These are phyloP conservation scores for Amiota mariae DNA, from an alignment of 2,888 invertebrate species.

Conservation along the genomic window DNA sequence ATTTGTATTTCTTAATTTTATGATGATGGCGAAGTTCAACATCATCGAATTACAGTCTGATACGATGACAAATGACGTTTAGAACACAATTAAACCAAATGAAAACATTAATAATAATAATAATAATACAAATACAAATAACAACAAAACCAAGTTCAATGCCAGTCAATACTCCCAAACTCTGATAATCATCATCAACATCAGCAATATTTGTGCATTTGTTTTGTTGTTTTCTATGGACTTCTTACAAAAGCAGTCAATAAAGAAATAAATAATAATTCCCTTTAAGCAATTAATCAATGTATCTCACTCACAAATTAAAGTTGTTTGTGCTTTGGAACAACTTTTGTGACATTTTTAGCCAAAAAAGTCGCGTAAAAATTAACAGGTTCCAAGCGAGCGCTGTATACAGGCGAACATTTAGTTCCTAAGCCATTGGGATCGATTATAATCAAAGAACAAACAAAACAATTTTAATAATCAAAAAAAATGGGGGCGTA, in stretches of 20 bases:
- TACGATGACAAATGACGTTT: too few species aligned
- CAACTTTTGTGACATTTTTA: conserved; percentile 5
- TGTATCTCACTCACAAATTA: neutral
- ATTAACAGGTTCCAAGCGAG: conserved; percentile 1
- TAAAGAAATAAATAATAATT: too few species aligned
- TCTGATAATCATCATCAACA: too few species aligned
- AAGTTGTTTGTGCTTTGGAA: neutral
- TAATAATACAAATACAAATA: neutral
- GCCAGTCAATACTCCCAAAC: neutral
- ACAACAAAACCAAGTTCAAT: conserved; percentile 19
- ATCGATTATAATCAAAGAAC: conserved; percentile 31
- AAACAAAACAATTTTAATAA: neutral
- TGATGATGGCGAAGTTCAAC: too few species aligned
- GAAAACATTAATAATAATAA: too few species aligned
- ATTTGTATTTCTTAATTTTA: too few species aligned
- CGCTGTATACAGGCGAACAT: too few species aligned
- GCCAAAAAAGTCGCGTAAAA: neutral
- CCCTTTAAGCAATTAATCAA: conserved; percentile 23
- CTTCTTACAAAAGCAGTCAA: neutral
- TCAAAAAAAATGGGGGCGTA: conserved; percentile 53
- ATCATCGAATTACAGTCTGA: too few species aligned
- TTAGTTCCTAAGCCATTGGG: too few species aligned
- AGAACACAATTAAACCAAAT: too few species aligned
- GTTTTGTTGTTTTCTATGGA: neutral
- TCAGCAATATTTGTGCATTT: neutral